These are phyloP conservation scores for Chinchilla lanigera DNA, from an alignment of 2,113 vertebrate genomes.

Conservation along the genomic window DNA sequence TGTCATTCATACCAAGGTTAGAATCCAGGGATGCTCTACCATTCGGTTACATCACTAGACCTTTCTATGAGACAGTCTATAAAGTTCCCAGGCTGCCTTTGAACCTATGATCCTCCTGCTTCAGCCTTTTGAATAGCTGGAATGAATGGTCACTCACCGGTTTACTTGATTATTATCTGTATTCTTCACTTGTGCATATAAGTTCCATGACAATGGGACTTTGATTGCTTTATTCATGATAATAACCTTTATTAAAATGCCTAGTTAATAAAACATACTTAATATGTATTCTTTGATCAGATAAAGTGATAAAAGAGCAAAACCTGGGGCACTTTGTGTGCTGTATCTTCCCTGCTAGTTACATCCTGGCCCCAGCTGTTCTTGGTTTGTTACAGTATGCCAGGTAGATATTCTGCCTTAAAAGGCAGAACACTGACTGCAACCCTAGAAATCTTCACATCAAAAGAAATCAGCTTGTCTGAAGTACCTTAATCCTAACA, in stretches of 20 bases:
- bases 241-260: neutral
- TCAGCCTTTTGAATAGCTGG: neutral
- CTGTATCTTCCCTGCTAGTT: neutral
- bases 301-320: neutral
- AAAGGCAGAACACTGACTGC: neutral
- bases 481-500: neutral
- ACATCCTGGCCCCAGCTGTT: neutral
- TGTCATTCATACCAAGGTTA: neutral
- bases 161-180: neutral
- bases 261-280: neutral
- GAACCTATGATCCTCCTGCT: neutral
- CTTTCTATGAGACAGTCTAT: neutral
- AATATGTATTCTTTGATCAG: neutral
- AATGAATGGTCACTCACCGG: neutral
- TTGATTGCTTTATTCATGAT: neutral
- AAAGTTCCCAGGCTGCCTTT: neutral
- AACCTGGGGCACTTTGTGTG: neutral
- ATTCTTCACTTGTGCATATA: neutral
- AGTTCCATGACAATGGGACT: neutral
- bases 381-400: neutral
- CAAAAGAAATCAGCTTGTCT: neutral
- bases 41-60: neutral
- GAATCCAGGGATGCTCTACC: neutral
- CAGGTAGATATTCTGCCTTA: neutral
- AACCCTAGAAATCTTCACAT: neutral